Evolutionary conservation across 2,797 vertebrate genomes (phyloP).

Genomic region (Sebastolobus alascanus): DNA sequence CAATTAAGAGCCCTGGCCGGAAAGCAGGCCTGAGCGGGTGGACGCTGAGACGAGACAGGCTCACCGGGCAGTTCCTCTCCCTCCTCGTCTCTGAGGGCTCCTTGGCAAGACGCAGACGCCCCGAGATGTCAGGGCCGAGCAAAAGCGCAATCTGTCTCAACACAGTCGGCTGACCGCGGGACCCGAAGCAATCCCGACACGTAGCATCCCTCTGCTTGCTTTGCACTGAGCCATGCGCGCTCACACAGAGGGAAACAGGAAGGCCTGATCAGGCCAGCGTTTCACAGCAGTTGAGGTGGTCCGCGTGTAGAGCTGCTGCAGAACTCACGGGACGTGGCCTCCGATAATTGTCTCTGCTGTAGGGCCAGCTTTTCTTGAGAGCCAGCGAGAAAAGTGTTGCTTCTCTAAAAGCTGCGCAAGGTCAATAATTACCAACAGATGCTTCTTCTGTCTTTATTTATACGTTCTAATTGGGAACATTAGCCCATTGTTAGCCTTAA

Average conservation of each 20-base stretch:
- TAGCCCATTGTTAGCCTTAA: neutral
- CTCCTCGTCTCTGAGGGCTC: constrained; percentile 67
- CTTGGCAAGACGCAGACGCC: constrained; percentile 80
- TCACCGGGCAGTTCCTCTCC: constrained; percentile 70
- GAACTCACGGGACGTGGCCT: constrained; percentile 44
- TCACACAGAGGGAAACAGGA: constrained; percentile 66
- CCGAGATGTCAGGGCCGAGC: constrained; percentile 76
- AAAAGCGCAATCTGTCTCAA: constrained; percentile 83
- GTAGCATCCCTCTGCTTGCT: constrained; percentile 79
- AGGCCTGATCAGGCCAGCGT: constrained; percentile 67
- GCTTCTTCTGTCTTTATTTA: constrained; percentile 28
- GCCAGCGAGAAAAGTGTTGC: constrained; percentile 27
- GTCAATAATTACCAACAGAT: constrained; percentile 52
- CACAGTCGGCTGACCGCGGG: constrained; percentile 71
- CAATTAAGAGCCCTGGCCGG: constrained; percentile 74
- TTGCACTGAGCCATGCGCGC: constrained; percentile 76
- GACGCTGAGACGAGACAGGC: constrained; percentile 78
- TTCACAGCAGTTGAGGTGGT: constrained; percentile 69
- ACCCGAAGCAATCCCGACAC: constrained; percentile 63
- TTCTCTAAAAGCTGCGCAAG: constrained; percentile 16
- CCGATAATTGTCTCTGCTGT: constrained; percentile 52
- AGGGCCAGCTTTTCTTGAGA: constrained; percentile 34
- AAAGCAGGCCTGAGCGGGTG: constrained; percentile 68
- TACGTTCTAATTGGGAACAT: constrained; percentile 4
- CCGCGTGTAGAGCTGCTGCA: constrained; percentile 45